Conservation (phyloP, 2,888 invertebrate genomes). For the Chouioia cunea region DNA sequence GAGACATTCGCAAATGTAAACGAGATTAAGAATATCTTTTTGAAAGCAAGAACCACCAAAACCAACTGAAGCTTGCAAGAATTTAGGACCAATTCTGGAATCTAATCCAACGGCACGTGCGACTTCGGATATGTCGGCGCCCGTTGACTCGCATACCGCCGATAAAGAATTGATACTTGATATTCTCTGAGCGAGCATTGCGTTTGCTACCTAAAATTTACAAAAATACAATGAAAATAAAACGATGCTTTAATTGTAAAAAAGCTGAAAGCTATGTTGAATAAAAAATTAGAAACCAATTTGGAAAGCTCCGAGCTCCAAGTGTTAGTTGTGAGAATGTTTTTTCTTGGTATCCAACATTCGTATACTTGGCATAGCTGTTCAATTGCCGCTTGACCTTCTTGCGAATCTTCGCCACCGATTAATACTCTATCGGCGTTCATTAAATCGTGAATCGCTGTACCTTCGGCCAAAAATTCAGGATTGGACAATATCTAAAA, state of each 20-base stretch:
- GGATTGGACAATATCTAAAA: constrained; percentile 97
- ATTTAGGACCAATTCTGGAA: constrained; percentile 95
- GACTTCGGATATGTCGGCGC: constrained; percentile 97
- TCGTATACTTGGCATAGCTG: constrained; percentile 91
- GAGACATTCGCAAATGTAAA: constrained; percentile 96
- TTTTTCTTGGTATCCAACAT: constrained; percentile 94
- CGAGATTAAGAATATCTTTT: constrained; percentile 97
- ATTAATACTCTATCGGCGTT: constrained; percentile 96
- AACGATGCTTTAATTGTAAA: no score
- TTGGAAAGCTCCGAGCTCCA: constrained; percentile 99
- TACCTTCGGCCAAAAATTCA: constrained; percentile 98
- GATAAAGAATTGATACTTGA: constrained; percentile 98
- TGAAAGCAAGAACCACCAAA: constrained; percentile 99
- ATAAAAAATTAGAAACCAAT: constrained; percentile 73
- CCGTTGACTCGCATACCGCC: constrained; percentile 97
- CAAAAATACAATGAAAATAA: no score
- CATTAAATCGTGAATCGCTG: constrained; percentile 92
- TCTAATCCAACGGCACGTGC: constrained; percentile 96
- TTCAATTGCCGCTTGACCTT: constrained; percentile 88
- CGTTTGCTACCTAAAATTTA: constrained; percentile 88
- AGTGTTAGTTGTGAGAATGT: constrained; percentile 96
- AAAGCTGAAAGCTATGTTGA: not conserved
- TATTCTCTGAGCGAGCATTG: constrained; percentile 97
- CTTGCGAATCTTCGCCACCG: constrained; percentile 91
- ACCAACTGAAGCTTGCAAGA: constrained; percentile 95